Conservation (phyloP, 2,888 invertebrate species). For the Brassicogethes aeneus region DNA sequence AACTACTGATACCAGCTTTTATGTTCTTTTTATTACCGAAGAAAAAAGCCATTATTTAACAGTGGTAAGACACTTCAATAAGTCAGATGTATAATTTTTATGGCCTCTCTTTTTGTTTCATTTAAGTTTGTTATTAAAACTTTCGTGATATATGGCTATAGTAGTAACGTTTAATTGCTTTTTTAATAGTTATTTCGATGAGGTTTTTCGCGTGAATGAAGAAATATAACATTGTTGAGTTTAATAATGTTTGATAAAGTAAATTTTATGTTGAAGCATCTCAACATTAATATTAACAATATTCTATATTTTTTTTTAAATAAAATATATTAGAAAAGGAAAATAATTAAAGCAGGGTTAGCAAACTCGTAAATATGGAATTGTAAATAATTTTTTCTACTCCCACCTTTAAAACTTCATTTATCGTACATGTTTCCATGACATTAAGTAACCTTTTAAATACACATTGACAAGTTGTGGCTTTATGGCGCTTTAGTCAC, state of each 20-base stretch:
- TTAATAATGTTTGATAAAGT: not conserved
- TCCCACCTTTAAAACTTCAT: too few relatives aligned
- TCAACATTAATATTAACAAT: too few relatives aligned
- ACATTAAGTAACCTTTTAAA: too few relatives aligned
- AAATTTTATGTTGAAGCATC: too few relatives aligned
- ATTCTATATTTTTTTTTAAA: too few relatives aligned
- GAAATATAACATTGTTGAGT: conserved; percentile 2
- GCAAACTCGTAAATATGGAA: too few relatives aligned
- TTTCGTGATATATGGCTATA: conserved; percentile 25
- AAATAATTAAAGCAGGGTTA: too few relatives aligned
- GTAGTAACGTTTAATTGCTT: conserved; percentile 21
- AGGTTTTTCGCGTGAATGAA: not conserved
- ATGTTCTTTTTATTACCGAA: conserved; percentile 22
- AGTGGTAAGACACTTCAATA: conserved; percentile 24
- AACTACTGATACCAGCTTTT: conserved; percentile 10
- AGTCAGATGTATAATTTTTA: conserved; percentile 27
- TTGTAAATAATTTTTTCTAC: too few relatives aligned
- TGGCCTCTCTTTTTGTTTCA: conserved; percentile 22
- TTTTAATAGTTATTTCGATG: conserved; percentile 15
- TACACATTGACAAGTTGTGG: too few relatives aligned
- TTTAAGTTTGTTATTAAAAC: conserved; percentile 26
- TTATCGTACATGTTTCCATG: too few relatives aligned
- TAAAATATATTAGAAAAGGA: too few relatives aligned
- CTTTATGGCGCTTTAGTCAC: too few relatives aligned
- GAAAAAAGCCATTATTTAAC: conserved; percentile 26